A percentile compares a stretch with the other conserved stretches of the same genome.
These are phyloP conservation scores for Agrilus cyanescens DNA, from an alignment of 2,888 invertebrate genomes.

Conservation along the genomic window DNA sequence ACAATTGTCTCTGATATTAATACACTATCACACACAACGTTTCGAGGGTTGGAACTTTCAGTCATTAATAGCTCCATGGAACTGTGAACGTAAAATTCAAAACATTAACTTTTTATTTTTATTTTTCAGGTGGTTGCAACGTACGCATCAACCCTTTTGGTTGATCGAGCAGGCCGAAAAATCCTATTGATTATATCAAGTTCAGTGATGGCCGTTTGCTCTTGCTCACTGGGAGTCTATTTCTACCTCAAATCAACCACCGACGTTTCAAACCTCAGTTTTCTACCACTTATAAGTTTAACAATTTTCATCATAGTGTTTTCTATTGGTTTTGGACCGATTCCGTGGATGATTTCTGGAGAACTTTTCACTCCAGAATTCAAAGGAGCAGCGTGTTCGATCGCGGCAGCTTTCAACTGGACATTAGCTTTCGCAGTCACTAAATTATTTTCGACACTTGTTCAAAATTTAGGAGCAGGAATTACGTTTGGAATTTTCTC, in stretches of 20 bases:
- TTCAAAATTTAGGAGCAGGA: conserved; percentile 41
- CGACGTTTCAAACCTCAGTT: conserved; percentile 20
- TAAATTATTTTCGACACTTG: conserved; percentile 49
- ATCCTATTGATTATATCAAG: conserved; percentile 51
- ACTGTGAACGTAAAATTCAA: neutral
- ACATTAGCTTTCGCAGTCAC: conserved; percentile 52
- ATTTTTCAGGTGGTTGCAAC: conserved; percentile 41
- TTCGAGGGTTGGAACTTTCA: too few relatives aligned
- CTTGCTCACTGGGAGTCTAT: conserved; percentile 34
- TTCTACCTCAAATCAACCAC: conserved; percentile 26
- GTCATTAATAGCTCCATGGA: too few relatives aligned
- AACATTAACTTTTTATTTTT: neutral
- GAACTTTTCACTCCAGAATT: conserved; percentile 55
- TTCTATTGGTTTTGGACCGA: conserved; percentile 56
- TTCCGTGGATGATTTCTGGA: conserved; percentile 60
- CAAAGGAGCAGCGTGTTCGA: conserved; percentile 51
- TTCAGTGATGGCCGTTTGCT: conserved; percentile 41
- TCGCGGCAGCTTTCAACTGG: conserved; percentile 61
- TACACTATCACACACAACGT: too few relatives aligned
- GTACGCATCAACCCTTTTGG: conserved; percentile 42
- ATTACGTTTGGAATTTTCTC: conserved; percentile 59
- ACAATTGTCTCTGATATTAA: too few relatives aligned
- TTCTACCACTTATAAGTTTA: conserved; percentile 21
- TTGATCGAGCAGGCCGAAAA: conserved; percentile 50
- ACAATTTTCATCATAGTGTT: conserved; percentile 34